Conservation (phyloP, 1,140 invertebrate genomes). For the Orius laevigatus region DNA sequence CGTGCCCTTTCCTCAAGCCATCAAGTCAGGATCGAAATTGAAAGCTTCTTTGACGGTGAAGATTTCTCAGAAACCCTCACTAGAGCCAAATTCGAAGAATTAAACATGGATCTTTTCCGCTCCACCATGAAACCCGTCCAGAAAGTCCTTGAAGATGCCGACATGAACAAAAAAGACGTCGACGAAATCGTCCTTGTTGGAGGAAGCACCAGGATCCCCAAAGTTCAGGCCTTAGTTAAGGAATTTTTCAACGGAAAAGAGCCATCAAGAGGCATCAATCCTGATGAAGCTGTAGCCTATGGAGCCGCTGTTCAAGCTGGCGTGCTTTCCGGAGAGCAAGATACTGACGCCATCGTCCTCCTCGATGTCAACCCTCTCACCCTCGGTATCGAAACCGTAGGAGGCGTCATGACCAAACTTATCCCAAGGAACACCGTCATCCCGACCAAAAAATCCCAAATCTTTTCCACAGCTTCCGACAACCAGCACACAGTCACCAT, state of each 20-base stretch:
- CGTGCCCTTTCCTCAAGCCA: slow-evolving; percentile 87
- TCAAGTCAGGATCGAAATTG: slow-evolving; percentile 92
- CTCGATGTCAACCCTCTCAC: slow-evolving; percentile 97
- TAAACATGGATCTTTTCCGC: slow-evolving; percentile 98
- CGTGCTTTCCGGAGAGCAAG: slow-evolving; percentile 74
- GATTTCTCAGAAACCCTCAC: slow-evolving; percentile 99
- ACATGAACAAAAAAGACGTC: slow-evolving; percentile 97
- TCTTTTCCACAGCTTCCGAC: slow-evolving; percentile 97
- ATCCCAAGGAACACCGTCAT: slow-evolving; percentile 97
- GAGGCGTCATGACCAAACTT: slow-evolving; percentile 98
- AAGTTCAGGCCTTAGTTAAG: slow-evolving; percentile 96
- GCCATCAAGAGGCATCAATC: slow-evolving; percentile 94
- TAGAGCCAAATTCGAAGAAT: slow-evolving; percentile 96
- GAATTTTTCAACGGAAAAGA: slow-evolving; percentile 98
- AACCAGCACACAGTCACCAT: slow-evolving; percentile 99
- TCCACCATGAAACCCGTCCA: slow-evolving; percentile 98
- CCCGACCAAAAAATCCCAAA: slow-evolving; percentile 98
- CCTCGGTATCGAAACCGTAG: slow-evolving; percentile 98
- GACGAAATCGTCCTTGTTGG: slow-evolving; percentile 98
- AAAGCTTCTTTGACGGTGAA: slow-evolving; percentile 96
- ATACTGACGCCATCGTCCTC: slow-evolving; percentile 90
- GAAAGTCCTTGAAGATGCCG: slow-evolving; percentile 93
- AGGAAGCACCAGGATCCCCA: slow-evolving; percentile 97
- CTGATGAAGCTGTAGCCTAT: slow-evolving; percentile 95
- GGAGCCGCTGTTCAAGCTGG: slow-evolving; percentile 98